Percentiles rank a stretch among this genome's conserved stretches.
These are phyloP conservation scores for Meleagris gallopavo DNA, from an alignment of 2,113 vertebrate genomes.

Conservation along the genomic window DNA sequence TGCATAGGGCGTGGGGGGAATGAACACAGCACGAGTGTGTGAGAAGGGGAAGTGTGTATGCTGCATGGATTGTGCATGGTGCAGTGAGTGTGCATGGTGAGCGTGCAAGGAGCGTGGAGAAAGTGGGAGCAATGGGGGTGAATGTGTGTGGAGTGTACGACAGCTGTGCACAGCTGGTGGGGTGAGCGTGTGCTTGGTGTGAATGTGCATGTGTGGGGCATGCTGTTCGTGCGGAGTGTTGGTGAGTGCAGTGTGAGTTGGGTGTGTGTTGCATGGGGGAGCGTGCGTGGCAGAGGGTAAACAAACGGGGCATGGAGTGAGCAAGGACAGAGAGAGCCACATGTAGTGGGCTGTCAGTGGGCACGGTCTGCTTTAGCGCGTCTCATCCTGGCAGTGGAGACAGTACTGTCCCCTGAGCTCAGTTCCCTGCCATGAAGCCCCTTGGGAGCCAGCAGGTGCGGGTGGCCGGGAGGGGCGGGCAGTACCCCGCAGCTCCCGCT, in stretches of 20 bases:
- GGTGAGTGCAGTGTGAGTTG: too few relatives aligned
- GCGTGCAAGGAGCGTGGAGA: not conserved
- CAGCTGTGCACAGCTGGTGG: not conserved
- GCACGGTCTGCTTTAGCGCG: rapidly evolving
- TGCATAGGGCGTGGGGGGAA: not conserved
- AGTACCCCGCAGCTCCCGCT: not conserved
- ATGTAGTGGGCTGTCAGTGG: rapidly evolving
- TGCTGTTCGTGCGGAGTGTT: rapidly evolving
- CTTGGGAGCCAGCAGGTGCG: rapidly evolving
- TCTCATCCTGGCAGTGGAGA: not conserved
- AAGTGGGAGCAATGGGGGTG: not conserved
- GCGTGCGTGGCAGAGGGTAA: not conserved
- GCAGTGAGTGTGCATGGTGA: too few relatives aligned
- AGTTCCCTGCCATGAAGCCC: not conserved
- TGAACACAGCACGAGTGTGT: not conserved
- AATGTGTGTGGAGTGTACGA: not conserved
- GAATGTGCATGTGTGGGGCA: not conserved
- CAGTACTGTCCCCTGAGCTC: not conserved
- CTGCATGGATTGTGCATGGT: rapidly evolving
- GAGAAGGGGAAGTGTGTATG: too few relatives aligned
- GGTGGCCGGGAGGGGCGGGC: not conserved
- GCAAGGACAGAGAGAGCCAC: not conserved
- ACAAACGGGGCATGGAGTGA: not conserved
- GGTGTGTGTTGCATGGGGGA: not conserved
- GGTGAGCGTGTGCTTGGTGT: not conserved